phyloP scores from a whole-genome alignment of 1,140 invertebrate genomes.

The Aphelinus certus region DNA sequence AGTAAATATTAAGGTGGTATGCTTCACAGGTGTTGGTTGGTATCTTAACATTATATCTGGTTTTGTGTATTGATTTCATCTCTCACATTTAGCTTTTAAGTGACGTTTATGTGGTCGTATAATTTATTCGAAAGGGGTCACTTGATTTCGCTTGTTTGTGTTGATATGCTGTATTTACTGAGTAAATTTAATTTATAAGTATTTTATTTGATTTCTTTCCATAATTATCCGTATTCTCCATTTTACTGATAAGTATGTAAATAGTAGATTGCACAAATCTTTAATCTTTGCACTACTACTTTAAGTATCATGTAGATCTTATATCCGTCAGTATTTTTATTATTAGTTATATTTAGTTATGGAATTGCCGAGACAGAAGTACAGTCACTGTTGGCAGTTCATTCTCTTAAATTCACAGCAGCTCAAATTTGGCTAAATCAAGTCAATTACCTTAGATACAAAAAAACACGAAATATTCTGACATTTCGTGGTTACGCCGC shows the following conservation, averaged over 20 bases:
- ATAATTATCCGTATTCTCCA: no score
- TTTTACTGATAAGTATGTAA: background rate
- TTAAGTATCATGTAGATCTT: background rate
- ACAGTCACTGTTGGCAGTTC: background rate
- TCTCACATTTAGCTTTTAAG: constrained; percentile 42
- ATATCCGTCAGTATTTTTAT: background rate
- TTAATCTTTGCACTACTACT: background rate
- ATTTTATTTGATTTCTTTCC: constrained; percentile 33
- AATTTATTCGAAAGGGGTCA: constrained; percentile 54
- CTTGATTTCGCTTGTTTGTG: constrained; percentile 61
- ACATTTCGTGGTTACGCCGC: constrained; percentile 32
- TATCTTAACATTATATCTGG: constrained; percentile 56
- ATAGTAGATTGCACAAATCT: background rate
- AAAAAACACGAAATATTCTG: constrained; percentile 29
- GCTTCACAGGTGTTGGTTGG: constrained; percentile 58
- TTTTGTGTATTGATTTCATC: constrained; percentile 44
- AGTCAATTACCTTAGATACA: constrained; percentile 46
- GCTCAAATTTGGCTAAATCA: constrained; percentile 52
- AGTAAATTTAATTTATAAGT: constrained; percentile 14
- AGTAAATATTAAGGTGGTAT: constrained; percentile 50
- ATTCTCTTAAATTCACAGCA: constrained; percentile 9
- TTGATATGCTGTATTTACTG: constrained; percentile 8
- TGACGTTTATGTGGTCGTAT: constrained; percentile 38
- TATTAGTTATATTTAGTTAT: constrained; percentile 10
- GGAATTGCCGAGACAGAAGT: background rate